Evolutionary conservation across 2,113 vertebrate species (phyloP).

Genomic region (Terrapene triunguis): DNA sequence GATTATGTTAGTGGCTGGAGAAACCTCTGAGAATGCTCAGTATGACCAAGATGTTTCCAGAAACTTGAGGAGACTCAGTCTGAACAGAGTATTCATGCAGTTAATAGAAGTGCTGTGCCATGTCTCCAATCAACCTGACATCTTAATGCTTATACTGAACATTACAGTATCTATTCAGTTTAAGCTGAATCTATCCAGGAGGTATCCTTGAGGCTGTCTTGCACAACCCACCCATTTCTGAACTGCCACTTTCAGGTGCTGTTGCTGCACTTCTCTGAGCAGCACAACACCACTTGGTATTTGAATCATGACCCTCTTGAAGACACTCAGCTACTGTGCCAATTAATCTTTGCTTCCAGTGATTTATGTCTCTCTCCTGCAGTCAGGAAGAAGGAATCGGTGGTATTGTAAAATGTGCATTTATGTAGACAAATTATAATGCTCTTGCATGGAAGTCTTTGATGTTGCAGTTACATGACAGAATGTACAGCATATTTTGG

Average conservation of each 20-base stretch:
- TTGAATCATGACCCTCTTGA: neutral
- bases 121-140: neutral
- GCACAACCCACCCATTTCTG: neutral
- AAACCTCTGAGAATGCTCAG: neutral
- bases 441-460: neutral
- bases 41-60: neutral
- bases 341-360: neutral
- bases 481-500: neutral
- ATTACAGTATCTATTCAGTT: neutral
- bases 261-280: neutral
- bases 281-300: neutral
- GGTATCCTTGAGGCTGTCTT: neutral
- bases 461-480: neutral
- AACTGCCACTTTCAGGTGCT: neutral
- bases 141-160: neutral
- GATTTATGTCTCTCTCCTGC: neutral
- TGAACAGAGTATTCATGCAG: neutral
- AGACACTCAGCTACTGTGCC: neutral
- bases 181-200: neutral
- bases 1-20: neutral
- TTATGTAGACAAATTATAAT: neutral
- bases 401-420: neutral
- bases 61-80: neutral
- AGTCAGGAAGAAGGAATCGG: neutral
- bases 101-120: neutral